Base-by-base conservation (phyloP, 2,113 vertebrate species). In the Poeciliopsis retropinna region DNA sequence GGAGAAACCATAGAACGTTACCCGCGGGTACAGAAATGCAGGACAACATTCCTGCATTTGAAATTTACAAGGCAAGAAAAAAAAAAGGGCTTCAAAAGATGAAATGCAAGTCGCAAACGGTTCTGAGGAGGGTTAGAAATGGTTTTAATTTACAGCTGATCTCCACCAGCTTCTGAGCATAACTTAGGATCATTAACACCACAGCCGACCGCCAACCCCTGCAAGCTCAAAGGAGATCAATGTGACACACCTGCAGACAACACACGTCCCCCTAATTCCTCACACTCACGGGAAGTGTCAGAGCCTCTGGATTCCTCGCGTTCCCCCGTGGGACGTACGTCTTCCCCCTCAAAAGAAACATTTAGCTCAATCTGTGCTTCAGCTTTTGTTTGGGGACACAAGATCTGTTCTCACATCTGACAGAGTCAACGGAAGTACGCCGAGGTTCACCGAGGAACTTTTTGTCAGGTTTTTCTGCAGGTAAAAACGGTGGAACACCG, bases 221-320 rank as follows among this genome's bases (percentile, higher is more conserved):
- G 74, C 80, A 83, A 78, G 51, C 17, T 67, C 28, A 41, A 10
- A 0, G 54, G 37, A 44, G 30, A 66, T 61, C 47, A 73, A 71
- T 60, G 61, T 67, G 67, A 75, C 64, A 74, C 62, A 72, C 60
- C 47, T 57, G 70, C 82, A 73, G 28, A 79, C 77, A 78, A 27
- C 41, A 25, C 25, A 47, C 60, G 13, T 74, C 73, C 74, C 66
- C 28, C 80, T 92, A 84, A 60, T 73, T 86, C 88, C 90, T 87
- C 88, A 92, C 70, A 82, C 90, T 92, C 85, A 90, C 85, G 80
- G 73, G 8, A 31, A 72, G 81, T 81, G 88, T 88, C 85, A 80
- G 61, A 84, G 83, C 60, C 84, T 76, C 86, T 31, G 79, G 74
- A 86, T 94, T 90, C 85, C 64, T 28, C 22, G 68, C 81, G 87